These are phyloP conservation scores for Drosophila bocki DNA, from an alignment of 1,140 invertebrate genomes.

Conservation along the genomic window DNA sequence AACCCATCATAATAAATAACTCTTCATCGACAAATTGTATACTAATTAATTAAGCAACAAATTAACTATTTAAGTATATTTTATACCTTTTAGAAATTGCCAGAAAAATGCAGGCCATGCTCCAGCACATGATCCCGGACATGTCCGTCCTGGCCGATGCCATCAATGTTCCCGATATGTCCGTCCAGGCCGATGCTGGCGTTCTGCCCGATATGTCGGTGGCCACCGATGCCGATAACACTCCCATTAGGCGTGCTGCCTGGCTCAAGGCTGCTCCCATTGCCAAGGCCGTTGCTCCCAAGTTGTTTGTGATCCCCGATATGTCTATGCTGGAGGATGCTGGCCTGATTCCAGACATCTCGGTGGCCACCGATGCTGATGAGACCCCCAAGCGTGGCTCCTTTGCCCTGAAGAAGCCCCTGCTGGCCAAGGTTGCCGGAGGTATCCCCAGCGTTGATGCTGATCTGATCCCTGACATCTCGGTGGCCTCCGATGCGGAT, in stretches of 20 bases:
- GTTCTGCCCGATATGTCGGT: conserved; percentile 49
- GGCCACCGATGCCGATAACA: conserved; percentile 30
- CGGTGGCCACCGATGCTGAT: conserved; percentile 51
- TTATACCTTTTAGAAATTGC: conserved; percentile 18
- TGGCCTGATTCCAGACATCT: conserved; percentile 48
- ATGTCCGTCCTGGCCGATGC: conserved; percentile 36
- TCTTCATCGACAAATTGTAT: neutral
- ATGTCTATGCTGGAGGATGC: conserved; percentile 38
- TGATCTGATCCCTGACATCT: conserved; percentile 61
- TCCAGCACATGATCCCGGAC: conserved; percentile 37
- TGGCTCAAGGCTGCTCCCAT: conserved; percentile 22
- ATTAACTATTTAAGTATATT: no score
- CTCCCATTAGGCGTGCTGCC: conserved; percentile 15
- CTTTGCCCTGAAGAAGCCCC: conserved; percentile 12
- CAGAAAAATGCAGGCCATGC: conserved; percentile 23
- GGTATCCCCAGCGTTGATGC: conserved; percentile 19
- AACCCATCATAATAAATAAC: no score
- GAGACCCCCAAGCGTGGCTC: conserved; percentile 12
- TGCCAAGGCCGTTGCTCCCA: neutral
- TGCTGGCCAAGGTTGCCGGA: conserved; percentile 8
- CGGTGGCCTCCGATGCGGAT: conserved; percentile 49
- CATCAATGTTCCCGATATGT: conserved; percentile 34
- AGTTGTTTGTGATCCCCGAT: conserved; percentile 6
- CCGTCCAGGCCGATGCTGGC: conserved; percentile 36
- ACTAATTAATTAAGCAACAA: neutral